A percentile compares a stretch with the other conserved stretches of the same genome.
Evolutionary conservation across 2,888 invertebrate species (phyloP).

Genomic region (Heterodera filipjevi): DNA sequence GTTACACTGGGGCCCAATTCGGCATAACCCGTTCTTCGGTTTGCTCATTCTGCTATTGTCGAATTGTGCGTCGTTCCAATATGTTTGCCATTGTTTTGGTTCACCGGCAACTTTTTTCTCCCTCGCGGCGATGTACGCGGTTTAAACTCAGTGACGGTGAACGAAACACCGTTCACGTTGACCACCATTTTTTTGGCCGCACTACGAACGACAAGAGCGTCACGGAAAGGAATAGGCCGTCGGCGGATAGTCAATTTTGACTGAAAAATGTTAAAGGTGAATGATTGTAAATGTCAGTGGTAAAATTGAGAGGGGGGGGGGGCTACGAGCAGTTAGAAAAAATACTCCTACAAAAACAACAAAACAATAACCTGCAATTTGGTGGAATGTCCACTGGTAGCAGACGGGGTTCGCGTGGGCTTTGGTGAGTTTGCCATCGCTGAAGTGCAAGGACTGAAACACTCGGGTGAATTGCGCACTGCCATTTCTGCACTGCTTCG

Average conservation of each 20-base stretch:
- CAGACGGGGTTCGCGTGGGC: not conserved
- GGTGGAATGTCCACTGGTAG: not conserved
- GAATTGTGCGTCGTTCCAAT: too few relatives aligned
- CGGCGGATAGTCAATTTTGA: slow-evolving; percentile 27
- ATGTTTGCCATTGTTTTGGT: not conserved
- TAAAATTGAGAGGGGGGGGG: too few relatives aligned
- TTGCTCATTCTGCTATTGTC: not conserved
- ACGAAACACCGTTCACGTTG: slow-evolving; percentile 45
- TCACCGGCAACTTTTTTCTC: slow-evolving; percentile 21
- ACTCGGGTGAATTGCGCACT: slow-evolving; percentile 38
- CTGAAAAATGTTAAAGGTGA: too few relatives aligned
- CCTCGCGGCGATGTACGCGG: slow-evolving; percentile 33
- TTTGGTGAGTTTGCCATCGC: not conserved
- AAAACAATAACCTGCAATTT: not conserved
- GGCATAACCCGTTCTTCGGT: too few relatives aligned
- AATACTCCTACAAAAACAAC: too few relatives aligned
- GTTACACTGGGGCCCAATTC: too few relatives aligned
- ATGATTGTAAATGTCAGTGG: too few relatives aligned
- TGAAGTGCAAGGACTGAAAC: slow-evolving; percentile 16
- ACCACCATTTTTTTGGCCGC: slow-evolving; percentile 47
- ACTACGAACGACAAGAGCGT: slow-evolving; percentile 42
- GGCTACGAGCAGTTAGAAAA: too few relatives aligned
- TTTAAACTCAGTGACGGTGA: slow-evolving; percentile 50
- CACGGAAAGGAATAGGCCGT: slow-evolving; percentile 35
- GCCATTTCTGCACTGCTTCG: slow-evolving; percentile 26